Conservation (phyloP, 2,113 vertebrate genomes). For the Tyrannus savana region DNA sequence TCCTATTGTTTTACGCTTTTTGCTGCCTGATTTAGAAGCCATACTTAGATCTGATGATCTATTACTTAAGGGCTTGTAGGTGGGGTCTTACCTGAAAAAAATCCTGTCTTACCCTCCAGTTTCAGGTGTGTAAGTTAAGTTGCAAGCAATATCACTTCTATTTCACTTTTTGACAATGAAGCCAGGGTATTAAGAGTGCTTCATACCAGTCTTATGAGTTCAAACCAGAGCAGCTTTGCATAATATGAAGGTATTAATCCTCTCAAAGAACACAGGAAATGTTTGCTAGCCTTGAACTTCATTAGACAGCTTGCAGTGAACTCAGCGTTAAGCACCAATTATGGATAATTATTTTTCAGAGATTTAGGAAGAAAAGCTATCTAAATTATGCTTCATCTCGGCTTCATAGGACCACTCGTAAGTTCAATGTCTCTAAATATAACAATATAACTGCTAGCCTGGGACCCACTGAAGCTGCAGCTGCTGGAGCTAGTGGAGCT, state of each 20-base stretch:
- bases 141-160: neutral
- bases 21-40: neutral
- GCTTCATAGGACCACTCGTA: neutral
- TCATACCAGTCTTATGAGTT: neutral
- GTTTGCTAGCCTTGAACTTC: neutral
- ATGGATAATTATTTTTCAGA: conserved; percentile 16
- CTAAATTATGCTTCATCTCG: neutral
- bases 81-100: neutral
- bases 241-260: neutral
- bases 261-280: neutral
- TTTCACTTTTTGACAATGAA: neutral
- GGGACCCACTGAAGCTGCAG: rapidly evolving
- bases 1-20: neutral
- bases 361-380: neutral
- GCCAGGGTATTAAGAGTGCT: neutral
- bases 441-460: neutral
- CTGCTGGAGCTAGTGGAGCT: neutral
- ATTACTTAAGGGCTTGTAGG: neutral
- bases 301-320: neutral
- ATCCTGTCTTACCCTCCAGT: neutral
- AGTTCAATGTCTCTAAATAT: neutral
- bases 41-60: neutral
- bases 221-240: neutral
- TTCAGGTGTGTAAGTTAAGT: neutral
- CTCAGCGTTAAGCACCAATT: neutral